Conservation (phyloP, 1,140 invertebrate species). For the Drosophila nannoptera region DNA sequence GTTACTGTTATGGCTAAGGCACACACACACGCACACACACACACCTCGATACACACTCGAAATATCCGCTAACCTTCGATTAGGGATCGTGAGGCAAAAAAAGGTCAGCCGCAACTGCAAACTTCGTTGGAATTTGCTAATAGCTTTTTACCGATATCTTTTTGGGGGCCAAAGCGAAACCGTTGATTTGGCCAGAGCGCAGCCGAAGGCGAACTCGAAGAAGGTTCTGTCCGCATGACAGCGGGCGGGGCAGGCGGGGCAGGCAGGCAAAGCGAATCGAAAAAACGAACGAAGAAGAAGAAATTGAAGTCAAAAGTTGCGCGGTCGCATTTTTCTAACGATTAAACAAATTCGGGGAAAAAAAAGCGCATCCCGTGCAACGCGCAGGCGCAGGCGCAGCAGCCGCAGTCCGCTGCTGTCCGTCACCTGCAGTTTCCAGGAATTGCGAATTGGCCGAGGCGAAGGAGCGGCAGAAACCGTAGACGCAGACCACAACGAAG, state of each 20-base stretch:
- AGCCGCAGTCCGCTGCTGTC: constrained; percentile 12
- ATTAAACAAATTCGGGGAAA: constrained; percentile 78
- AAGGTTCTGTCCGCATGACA: constrained; percentile 30
- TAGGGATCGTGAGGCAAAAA: constrained; percentile 16
- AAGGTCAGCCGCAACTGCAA: constrained; percentile 58
- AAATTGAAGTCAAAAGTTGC: constrained; percentile 43
- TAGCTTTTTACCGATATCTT: constrained; percentile 76
- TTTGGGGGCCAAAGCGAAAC: constrained; percentile 55
- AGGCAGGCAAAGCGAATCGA: constrained; percentile 1
- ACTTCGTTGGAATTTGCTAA: constrained; percentile 75
- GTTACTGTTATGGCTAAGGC: background rate
- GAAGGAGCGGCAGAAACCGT: constrained; percentile 39
- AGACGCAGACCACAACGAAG: constrained; percentile 30
- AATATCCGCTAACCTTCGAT: constrained; percentile 41
- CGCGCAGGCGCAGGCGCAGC: constrained; percentile 38
- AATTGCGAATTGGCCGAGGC: constrained; percentile 52
- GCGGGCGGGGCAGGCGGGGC: too few species aligned
- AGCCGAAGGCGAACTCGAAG: constrained; percentile 5
- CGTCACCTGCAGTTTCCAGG: constrained; percentile 75
- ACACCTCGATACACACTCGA: constrained; percentile 11
- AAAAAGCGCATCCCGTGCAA: constrained; percentile 75
- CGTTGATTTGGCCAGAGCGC: constrained; percentile 63
- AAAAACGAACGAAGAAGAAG: constrained; percentile 5
- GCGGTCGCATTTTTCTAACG: constrained; percentile 75
- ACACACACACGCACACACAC: constrained; percentile 8